Conservation (phyloP, 2,888 invertebrate species). For the Phortica okadai region DNA sequence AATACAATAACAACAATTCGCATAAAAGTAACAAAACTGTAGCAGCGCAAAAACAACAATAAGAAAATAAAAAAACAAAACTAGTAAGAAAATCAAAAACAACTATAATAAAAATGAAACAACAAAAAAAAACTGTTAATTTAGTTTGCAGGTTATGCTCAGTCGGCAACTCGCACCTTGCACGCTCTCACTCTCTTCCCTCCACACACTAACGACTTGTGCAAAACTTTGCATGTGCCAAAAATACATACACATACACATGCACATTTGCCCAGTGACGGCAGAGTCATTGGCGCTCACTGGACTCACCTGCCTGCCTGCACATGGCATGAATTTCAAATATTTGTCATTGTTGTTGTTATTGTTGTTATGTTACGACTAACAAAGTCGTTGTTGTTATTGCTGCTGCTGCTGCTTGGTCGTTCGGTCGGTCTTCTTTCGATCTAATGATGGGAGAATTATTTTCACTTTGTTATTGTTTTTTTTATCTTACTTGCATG, state of each 20-base stretch:
- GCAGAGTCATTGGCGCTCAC: background rate
- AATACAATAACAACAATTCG: background rate
- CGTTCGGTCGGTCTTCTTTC: too few species aligned
- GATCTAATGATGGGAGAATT: slow-evolving; percentile 9
- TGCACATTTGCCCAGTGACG: background rate
- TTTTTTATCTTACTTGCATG: background rate
- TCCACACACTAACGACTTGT: too few species aligned
- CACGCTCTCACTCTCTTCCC: too few species aligned
- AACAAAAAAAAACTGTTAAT: background rate
- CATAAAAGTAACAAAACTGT: slow-evolving; percentile 7
- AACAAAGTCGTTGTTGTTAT: too few species aligned
- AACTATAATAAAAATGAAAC: too few species aligned
- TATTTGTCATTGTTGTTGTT: background rate
- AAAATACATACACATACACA: background rate
- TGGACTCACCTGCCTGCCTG: background rate
- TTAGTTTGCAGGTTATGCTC: too few species aligned
- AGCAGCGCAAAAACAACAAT: background rate
- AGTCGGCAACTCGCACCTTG: too few species aligned
- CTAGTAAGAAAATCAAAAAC: background rate
- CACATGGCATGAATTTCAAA: too few species aligned
- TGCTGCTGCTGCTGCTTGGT: too few species aligned
- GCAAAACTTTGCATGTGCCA: background rate
- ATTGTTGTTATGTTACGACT: background rate
- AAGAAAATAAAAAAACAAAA: slow-evolving; percentile 2
- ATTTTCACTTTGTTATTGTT: background rate